phyloP scores from a whole-genome alignment of 2,797 vertebrate genomes.

The Rachycentron canadum region DNA sequence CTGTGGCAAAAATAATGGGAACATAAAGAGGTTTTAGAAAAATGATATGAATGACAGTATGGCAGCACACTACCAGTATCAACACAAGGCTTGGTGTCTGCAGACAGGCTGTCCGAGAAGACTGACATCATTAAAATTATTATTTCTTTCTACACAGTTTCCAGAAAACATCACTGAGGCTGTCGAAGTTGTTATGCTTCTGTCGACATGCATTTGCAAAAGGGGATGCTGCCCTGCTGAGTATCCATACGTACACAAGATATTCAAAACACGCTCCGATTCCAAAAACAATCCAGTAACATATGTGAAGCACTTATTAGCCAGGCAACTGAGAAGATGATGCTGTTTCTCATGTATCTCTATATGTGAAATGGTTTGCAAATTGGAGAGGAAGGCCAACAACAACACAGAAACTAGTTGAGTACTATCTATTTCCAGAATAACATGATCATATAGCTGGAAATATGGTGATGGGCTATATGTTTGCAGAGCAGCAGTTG shows the following conservation, averaged over 20 bases:
- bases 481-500: conserved; percentile 51
- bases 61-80: conserved; percentile 47
- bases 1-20: conserved; percentile 79
- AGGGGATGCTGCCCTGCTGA: conserved; percentile 21
- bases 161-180: conserved; percentile 44
- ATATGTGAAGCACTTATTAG: conserved; percentile 8
- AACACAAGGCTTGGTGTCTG: conserved; percentile 53
- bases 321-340: conserved; percentile 9
- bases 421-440: conserved; percentile 41
- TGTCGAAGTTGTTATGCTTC: conserved; percentile 30
- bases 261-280: conserved; percentile 11
- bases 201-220: conserved; percentile 18
- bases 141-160: conserved; percentile 54
- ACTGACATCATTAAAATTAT: conserved; percentile 67
- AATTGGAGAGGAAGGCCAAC: conserved; percentile 46
- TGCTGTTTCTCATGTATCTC: conserved; percentile 23
- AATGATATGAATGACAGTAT: conserved; percentile 78
- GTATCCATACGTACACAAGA: conserved; percentile 6
- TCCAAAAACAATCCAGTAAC: conserved; percentile 47
- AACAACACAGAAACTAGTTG: conserved; percentile 31
- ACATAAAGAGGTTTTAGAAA: conserved; percentile 80
- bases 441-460: conserved; percentile 44
- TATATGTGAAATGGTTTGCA: conserved; percentile 34
- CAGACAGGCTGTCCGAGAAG: conserved; percentile 51
- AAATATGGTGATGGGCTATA: conserved; percentile 50